phyloP scores from a whole-genome alignment of 2,113 vertebrate species.

The Gnathonemus longibarbis region DNA sequence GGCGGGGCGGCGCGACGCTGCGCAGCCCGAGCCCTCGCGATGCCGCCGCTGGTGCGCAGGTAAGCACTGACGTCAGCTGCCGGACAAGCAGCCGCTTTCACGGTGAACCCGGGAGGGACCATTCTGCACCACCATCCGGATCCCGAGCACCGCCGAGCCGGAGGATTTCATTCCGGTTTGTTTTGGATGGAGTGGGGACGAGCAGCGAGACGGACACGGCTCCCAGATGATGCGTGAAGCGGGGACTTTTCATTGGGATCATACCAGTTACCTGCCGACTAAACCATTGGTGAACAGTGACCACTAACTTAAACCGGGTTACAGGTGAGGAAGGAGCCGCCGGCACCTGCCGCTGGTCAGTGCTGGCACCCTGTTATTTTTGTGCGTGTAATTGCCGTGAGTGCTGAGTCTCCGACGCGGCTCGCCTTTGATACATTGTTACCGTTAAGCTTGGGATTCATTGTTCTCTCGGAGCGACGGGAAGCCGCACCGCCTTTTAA shows the following conservation, averaged over 20 bases:
- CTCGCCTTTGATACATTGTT: not conserved
- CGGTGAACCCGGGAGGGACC: not conserved
- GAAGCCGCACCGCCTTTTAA: not conserved
- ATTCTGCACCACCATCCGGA: not conserved
- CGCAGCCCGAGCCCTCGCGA: not conserved
- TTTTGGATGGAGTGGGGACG: not conserved
- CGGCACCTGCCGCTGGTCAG: not conserved
- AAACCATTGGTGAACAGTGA: not conserved
- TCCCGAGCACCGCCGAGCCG: not conserved
- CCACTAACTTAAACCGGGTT: not conserved
- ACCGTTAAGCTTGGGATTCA: not conserved
- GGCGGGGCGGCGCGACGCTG: not conserved
- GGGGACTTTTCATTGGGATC: not conserved
- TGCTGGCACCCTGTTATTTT: not conserved
- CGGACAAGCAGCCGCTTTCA: not conserved
- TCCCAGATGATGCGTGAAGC: conserved; percentile 11
- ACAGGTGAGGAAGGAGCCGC: not conserved
- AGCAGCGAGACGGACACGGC: too few relatives aligned
- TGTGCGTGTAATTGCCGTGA: not conserved
- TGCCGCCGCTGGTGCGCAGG: not conserved
- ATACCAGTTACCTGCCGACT: not conserved
- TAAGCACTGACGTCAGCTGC: conserved; percentile 14
- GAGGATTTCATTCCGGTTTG: not conserved
- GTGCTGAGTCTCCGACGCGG: not conserved
- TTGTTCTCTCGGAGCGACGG: not conserved